phyloP scores from a whole-genome alignment of 2,888 invertebrate species.

The Diplolepis rosae region DNA sequence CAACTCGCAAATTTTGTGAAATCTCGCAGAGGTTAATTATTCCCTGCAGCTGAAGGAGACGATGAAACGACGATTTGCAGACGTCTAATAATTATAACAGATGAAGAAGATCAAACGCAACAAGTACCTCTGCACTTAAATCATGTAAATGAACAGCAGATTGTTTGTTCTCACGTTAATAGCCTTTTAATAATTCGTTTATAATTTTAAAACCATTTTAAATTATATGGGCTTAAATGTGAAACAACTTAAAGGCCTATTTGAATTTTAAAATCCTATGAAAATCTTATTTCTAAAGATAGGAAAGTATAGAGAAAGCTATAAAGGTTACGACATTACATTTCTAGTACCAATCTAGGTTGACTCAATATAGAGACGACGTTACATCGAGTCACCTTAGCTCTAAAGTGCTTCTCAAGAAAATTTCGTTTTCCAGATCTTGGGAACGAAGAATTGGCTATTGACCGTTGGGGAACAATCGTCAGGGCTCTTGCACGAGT shows the following conservation, averaged over 20 bases:
- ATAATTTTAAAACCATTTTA: neutral
- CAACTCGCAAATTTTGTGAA: conserved; percentile 24
- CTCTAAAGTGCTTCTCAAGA: conserved; percentile 12
- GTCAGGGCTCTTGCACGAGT: conserved; percentile 52
- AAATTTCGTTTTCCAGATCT: conserved; percentile 8
- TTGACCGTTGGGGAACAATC: conserved; percentile 45
- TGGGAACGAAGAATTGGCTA: conserved; percentile 6
- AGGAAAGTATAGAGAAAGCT: neutral
- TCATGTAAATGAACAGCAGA: neutral
- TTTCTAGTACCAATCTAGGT: neutral
- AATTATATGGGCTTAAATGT: no score
- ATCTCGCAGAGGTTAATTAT: conserved; percentile 27
- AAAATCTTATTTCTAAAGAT: neutral
- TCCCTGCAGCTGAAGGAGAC: neutral
- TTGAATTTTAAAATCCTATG: neutral
- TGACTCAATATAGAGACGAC: neutral
- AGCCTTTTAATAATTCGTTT: neutral
- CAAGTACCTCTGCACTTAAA: neutral
- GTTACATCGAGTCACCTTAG: neutral
- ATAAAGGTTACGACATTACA: neutral
- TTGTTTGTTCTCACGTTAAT: neutral
- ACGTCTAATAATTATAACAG: conserved; percentile 12
- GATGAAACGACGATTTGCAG: conserved; percentile 24
- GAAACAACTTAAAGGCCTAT: neutral
- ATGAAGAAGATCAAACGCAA: conserved; percentile 22